Evolutionary conservation across 2,888 invertebrate genomes (phyloP), one percentile per base, ranked within the genome.

Genomic region (Rotaria socialis): DNA sequence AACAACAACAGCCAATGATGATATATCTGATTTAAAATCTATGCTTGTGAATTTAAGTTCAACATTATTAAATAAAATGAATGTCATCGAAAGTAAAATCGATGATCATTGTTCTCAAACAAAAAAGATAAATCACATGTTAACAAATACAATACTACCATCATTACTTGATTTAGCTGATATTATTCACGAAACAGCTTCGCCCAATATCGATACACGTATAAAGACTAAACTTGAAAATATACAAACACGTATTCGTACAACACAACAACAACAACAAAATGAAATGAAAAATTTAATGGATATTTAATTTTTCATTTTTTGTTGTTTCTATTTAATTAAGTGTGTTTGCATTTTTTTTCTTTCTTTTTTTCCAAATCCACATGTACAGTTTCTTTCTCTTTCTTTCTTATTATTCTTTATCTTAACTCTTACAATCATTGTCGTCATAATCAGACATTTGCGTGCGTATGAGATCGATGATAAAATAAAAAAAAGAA

Each of bases 371-470:
- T 67, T 16, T 35, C 24, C 35, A 67, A 67, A 67, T 67, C 16
- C 67, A 67, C 67, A 67, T 67, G 67, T 67, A 67, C 67, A 67
- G 67, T 67, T 67, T 67, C 67, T 11, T 35, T 27, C 14, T 10
- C 35, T 27, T 35, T 27, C 10, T 67, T 67, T 67, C 67, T 67
- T 67, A 27, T 67, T 67, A 35, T 67, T 67, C 67, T 67, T 35
- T 35, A 67, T 67, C 67, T 67, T 67, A 27, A 67, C 27, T 67
- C 67, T 35, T 35, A 67, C 67, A 67, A 67, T 35, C 67, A 67
- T 27, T 35, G n/a, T n/a, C n/a, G 67, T 67, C 67, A 67, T 67
- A 19, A 67, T 35, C 7, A 67, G 67, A 67, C 67, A 67, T 67
- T 35, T 35, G 24, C 24, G 67, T 67, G 67, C 35, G 67, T 67